phyloP scores from a whole-genome alignment of 2,113 vertebrate genomes.

The Clarias batrachus region DNA sequence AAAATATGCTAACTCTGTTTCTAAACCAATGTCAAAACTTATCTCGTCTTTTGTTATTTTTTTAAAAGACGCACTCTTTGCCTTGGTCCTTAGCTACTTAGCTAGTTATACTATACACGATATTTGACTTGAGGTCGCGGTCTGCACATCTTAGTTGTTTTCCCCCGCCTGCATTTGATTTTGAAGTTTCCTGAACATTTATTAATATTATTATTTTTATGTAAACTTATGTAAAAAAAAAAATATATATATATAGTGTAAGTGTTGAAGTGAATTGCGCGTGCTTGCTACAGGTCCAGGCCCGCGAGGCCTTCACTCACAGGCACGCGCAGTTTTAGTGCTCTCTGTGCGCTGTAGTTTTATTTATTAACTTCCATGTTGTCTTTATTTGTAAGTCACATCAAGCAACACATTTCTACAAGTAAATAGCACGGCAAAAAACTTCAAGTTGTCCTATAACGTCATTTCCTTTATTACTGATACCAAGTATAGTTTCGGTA shows the following conservation, averaged over 20 bases:
- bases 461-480: neutral
- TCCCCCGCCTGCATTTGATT: neutral
- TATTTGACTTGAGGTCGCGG: slow-evolving; percentile 10
- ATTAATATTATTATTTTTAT: too few relatives aligned
- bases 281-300: neutral
- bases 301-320: neutral
- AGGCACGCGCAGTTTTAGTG: neutral
- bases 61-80: neutral
- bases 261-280: neutral
- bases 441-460: too few relatives aligned
- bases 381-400: too few relatives aligned
- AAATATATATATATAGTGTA: neutral
- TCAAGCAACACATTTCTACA: too few relatives aligned
- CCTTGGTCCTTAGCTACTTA: neutral
- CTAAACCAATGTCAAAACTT: neutral
- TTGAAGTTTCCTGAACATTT: neutral
- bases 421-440: too few relatives aligned
- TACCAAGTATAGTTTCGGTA: neutral
- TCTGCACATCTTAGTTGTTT: neutral
- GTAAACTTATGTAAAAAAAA: neutral
- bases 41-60: neutral
- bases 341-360: neutral
- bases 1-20: too few relatives aligned
- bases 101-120: neutral
- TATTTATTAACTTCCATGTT: neutral